Evolutionary conservation across 2,797 vertebrate species (phyloP).

Genomic region (Pogoniulus pusillus): DNA sequence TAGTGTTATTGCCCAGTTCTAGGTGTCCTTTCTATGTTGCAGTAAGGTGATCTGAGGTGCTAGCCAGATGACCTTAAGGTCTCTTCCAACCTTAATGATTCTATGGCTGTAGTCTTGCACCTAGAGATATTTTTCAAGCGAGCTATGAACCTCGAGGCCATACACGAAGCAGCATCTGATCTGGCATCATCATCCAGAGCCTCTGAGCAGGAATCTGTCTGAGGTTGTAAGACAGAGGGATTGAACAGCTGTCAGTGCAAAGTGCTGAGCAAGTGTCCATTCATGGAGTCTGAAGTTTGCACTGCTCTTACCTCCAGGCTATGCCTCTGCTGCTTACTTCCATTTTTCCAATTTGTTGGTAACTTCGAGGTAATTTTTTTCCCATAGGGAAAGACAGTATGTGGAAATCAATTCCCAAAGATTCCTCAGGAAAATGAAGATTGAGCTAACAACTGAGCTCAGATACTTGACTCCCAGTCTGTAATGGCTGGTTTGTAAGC

Average conservation of each 20-base stretch:
- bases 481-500: neutral
- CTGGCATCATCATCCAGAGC: neutral
- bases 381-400: neutral
- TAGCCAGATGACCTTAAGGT: neutral
- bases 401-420: neutral
- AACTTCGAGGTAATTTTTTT: neutral
- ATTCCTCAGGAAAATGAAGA: neutral
- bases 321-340: neutral
- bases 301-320: neutral
- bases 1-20: neutral
- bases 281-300: neutral
- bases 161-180: neutral
- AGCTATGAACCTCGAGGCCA: neutral
- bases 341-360: neutral
- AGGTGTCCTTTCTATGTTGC: neutral
- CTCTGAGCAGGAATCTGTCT: neutral
- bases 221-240: neutral
- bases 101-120: fast-evolving
- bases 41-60: neutral
- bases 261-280: neutral
- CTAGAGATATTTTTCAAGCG: neutral
- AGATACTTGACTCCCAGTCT: neutral
- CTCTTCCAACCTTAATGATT: neutral
- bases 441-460: neutral
- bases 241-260: neutral